Evolutionary conservation across 2,888 invertebrate species (phyloP).

Genomic region (Arrhopalites spinosus): DNA sequence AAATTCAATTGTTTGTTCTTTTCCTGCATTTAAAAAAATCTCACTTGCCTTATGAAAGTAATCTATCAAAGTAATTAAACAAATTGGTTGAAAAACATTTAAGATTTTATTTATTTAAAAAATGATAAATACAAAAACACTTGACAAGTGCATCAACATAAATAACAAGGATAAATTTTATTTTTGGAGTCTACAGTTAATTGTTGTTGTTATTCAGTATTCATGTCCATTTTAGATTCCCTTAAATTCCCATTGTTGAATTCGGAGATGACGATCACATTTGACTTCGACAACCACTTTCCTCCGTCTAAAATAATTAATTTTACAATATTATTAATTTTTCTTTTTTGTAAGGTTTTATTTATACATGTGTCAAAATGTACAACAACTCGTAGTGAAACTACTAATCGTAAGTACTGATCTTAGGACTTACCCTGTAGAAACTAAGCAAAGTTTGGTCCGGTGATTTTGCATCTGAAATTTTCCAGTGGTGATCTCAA

Average conservation of each 20-base stretch:
- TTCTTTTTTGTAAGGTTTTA: not conserved
- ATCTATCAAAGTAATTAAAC: too few relatives aligned
- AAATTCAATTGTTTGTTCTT: too few relatives aligned
- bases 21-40: too few relatives aligned
- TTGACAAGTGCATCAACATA: too few relatives aligned
- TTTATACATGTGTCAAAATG: not conserved
- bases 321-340: not conserved
- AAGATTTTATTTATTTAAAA: too few relatives aligned
- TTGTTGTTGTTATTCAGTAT: too few relatives aligned
- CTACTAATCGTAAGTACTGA: not conserved
- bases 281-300: constrained; percentile 46
- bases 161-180: too few relatives aligned
- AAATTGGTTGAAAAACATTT: too few relatives aligned
- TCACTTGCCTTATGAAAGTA: too few relatives aligned
- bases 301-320: constrained; percentile 41
- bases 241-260: constrained; percentile 49
- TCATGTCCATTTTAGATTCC: constrained; percentile 1
- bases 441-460: constrained; percentile 46
- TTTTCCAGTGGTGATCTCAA: constrained; percentile 40
- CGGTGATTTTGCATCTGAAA: constrained; percentile 49
- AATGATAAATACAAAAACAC: too few relatives aligned
- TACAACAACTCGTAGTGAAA: not conserved
- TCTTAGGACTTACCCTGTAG: constrained; percentile 41
- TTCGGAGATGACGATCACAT: constrained; percentile 48
- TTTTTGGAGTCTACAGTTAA: too few relatives aligned